Evolutionary conservation across 2,888 invertebrate genomes (phyloP).

Genomic region (Cheilosia impressa): DNA sequence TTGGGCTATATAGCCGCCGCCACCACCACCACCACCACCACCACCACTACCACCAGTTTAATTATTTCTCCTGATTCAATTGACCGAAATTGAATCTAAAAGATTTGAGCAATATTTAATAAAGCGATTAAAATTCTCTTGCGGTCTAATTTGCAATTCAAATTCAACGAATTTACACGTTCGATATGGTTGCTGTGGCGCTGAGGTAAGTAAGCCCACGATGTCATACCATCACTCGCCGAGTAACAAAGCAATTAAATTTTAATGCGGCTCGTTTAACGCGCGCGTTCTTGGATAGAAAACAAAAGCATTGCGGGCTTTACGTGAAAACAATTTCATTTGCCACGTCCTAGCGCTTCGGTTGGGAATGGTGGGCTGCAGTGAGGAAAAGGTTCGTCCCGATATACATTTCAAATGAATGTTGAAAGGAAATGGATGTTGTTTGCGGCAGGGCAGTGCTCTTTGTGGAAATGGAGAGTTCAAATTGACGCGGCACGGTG

Average conservation of each 20-base stretch:
- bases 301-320: constrained; percentile 37
- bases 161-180: constrained; percentile 68
- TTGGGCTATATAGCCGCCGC: too few species aligned
- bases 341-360: constrained; percentile 20
- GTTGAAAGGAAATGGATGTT: constrained; percentile 53
- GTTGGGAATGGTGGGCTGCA: neutral
- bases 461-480: neutral
- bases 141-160: constrained; percentile 72
- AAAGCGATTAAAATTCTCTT: constrained; percentile 71
- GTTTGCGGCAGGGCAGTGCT: constrained; percentile 22
- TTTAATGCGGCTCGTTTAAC: constrained; percentile 70
- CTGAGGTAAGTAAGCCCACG: constrained; percentile 39
- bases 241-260: constrained; percentile 68
- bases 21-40: neutral
- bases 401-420: constrained; percentile 63
- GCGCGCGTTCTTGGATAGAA: constrained; percentile 57
- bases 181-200: constrained; percentile 25
- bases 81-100: constrained; percentile 64
- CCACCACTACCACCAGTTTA: constrained; percentile 11
- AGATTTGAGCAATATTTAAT: constrained; percentile 70
- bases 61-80: constrained; percentile 59
- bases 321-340: constrained; percentile 66
- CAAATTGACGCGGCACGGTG: constrained; percentile 9
- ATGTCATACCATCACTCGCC: constrained; percentile 62
- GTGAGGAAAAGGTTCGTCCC: constrained; percentile 46